Evolutionary conservation across 1,140 invertebrate genomes (phyloP).

Genomic region (Drosophila simulans): DNA sequence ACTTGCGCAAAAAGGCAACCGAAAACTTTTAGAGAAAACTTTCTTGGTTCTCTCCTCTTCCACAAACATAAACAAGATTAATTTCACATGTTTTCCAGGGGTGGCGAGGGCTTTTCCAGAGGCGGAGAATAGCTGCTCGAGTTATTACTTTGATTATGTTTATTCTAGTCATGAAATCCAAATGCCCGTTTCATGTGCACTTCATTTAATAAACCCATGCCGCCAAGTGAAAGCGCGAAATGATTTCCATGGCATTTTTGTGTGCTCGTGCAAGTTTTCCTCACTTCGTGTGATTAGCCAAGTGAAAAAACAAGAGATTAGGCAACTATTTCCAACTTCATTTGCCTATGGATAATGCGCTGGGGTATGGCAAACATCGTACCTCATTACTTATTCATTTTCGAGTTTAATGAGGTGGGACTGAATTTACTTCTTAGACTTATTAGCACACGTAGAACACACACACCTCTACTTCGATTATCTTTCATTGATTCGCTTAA

Average conservation of each 20-base stretch:
- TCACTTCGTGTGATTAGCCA: constrained; percentile 67
- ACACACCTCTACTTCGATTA: not conserved
- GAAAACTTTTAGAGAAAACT: constrained; percentile 64
- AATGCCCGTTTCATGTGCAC: constrained; percentile 74
- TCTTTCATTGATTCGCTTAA: not conserved
- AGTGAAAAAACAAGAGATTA: constrained; percentile 80
- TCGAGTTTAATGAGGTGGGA: constrained; percentile 30
- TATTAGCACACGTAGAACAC: no score
- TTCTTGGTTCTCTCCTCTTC: constrained; percentile 47
- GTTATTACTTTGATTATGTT: constrained; percentile 83
- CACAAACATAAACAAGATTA: constrained; percentile 78
- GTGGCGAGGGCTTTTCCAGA: constrained; percentile 1
- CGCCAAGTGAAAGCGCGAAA: constrained; percentile 55
- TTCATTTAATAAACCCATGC: constrained; percentile 75
- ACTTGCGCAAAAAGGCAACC: constrained; percentile 65
- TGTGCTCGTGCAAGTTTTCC: constrained; percentile 22
- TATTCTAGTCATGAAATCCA: constrained; percentile 78
- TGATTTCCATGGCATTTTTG: constrained; percentile 61
- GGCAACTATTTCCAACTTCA: constrained; percentile 60
- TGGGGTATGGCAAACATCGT: not conserved
- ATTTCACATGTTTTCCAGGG: constrained; percentile 70
- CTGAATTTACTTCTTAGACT: not conserved
- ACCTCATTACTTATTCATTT: constrained; percentile 3
- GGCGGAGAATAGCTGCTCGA: constrained; percentile 23
- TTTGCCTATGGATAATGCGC: constrained; percentile 23